These are phyloP conservation scores for Scaptomyza graminum DNA, from an alignment of 1,140 invertebrate genomes.

Conservation along the genomic window DNA sequence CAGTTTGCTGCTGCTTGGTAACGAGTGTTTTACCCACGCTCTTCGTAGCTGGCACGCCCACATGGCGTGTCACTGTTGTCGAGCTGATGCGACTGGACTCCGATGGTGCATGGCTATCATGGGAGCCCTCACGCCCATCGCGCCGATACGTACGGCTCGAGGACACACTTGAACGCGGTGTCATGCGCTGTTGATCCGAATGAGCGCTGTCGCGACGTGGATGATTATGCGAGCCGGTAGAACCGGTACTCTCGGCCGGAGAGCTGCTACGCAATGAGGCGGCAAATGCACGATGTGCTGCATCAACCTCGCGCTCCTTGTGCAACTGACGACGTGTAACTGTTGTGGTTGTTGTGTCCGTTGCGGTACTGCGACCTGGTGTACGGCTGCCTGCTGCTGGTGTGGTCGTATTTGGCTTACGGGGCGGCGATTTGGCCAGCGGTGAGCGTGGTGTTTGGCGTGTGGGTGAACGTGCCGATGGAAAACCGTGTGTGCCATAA, in stretches of 20 bases:
- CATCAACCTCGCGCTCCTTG: conserved; percentile 85
- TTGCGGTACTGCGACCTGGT: conserved; percentile 20
- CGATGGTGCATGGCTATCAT: conserved; percentile 75
- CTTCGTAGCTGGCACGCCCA: conserved; percentile 53
- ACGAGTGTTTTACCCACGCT: conserved; percentile 58
- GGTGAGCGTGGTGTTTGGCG: conserved; percentile 32
- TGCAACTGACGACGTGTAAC: conserved; percentile 75
- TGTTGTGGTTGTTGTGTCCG: conserved; percentile 39
- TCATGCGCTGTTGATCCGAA: conserved; percentile 47
- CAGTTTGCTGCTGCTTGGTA: conserved; percentile 41
- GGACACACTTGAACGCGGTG: conserved; percentile 73
- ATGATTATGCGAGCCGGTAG: conserved; percentile 39
- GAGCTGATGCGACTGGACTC: conserved; percentile 78
- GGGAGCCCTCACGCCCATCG: conserved; percentile 72
- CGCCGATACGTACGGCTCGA: conserved; percentile 65
- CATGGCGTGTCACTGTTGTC: conserved; percentile 67
- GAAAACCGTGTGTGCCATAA: conserved; percentile 45
- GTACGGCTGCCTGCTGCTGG: conserved; percentile 6
- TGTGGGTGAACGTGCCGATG: conserved; percentile 42
- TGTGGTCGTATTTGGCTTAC: conserved; percentile 27
- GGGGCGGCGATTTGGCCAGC: conserved; percentile 31
- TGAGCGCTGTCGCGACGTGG: conserved; percentile 47
- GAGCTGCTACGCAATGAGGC: conserved; percentile 87
- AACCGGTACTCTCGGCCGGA: conserved; percentile 69
- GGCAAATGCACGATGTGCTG: conserved; percentile 89